Base-by-base conservation (phyloP, 2,113 vertebrate species). In the Lagopus leucura region DNA sequence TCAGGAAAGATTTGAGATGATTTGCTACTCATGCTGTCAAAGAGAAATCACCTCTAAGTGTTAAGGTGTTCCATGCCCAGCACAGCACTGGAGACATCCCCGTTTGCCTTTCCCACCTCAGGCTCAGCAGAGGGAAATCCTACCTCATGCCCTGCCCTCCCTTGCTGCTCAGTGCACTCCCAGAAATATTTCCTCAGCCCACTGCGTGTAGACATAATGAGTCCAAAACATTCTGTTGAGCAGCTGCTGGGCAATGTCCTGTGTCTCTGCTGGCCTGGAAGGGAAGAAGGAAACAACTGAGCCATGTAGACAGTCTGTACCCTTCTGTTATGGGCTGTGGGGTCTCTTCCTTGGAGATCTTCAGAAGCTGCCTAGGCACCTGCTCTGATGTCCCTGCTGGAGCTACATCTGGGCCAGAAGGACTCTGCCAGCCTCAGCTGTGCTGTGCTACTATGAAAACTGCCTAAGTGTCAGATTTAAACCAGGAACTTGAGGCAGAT, bases 81-180 rank as follows among this genome's bases (percentile, higher is more conserved):
- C 27, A 38, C 88, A 63, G 34, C 34, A n/a, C 60, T 76, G 58
- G 32, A 38, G 57, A 34, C 19, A 13, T 74, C 28, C 10, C 3
- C 1, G 0, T 77, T 93, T 80, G 50, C 52, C 14, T 71, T 83
- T 83, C n/a, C 57, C 10, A 63, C 67, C 66, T 95, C 87, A 90
- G 82, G 83, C 92, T 40, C 13, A 71, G 24, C 30, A 61, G 72
- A 86, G 38, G 13, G 61, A 88, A 88, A 69, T 86, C 32, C 65
- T 48, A 15, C 55, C 78, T 77, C 47, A 27, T 19, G 30, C 71
- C 38, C 45, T 19, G 27, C 71, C 34, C 45, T n/a, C 36, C 40
- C 34, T 89, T 88, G 60, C 91, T 82, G 78, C 83, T 79, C 87
- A 64, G 77, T 88, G 92, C 89, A 48, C 57, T 83, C 52, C 14